Percentiles rank a stretch among this genome's conserved stretches.
These are phyloP conservation scores for Agrochola macilenta DNA, from an alignment of 2,888 invertebrate genomes.

Conservation along the genomic window DNA sequence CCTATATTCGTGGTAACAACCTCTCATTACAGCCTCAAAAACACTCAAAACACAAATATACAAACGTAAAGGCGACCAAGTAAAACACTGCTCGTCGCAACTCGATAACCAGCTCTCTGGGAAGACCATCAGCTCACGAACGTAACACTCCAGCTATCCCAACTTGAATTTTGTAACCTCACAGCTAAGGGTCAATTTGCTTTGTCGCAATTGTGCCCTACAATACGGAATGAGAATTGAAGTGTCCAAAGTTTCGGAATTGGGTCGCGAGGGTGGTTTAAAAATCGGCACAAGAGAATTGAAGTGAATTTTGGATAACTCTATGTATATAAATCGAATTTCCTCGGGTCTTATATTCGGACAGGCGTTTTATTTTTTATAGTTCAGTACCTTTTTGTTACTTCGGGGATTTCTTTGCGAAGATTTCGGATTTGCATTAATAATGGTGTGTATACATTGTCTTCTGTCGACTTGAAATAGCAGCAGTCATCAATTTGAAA, in stretches of 20 bases:
- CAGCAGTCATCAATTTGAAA: background rate
- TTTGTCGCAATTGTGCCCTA: conserved; percentile 68
- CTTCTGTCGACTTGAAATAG: background rate
- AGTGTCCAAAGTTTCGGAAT: conserved; percentile 77
- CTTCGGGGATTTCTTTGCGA: background rate
- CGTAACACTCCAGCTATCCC: conserved; percentile 56
- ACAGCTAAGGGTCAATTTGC: conserved; percentile 64
- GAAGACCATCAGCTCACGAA: conserved; percentile 71
- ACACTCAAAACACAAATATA: conserved; percentile 36
- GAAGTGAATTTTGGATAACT: conserved; percentile 54
- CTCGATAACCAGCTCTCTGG: conserved; percentile 63
- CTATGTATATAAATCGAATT: conserved; percentile 59
- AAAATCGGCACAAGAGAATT: conserved; percentile 66
- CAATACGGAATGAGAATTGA: conserved; percentile 78
- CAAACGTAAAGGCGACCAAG: conserved; percentile 36
- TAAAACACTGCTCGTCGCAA: conserved; percentile 55
- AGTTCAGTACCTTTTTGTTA: conserved; percentile 7
- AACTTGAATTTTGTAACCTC: conserved; percentile 65
- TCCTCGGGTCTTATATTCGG: conserved; percentile 16
- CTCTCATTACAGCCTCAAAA: background rate
- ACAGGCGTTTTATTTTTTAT: conserved; percentile 30
- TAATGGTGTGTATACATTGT: background rate
- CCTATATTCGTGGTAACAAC: background rate
- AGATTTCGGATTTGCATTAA: background rate
- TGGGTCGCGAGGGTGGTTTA: conserved; percentile 77